phyloP scores from a whole-genome alignment of 2,113 vertebrate species.

The Tyrannus savana region DNA sequence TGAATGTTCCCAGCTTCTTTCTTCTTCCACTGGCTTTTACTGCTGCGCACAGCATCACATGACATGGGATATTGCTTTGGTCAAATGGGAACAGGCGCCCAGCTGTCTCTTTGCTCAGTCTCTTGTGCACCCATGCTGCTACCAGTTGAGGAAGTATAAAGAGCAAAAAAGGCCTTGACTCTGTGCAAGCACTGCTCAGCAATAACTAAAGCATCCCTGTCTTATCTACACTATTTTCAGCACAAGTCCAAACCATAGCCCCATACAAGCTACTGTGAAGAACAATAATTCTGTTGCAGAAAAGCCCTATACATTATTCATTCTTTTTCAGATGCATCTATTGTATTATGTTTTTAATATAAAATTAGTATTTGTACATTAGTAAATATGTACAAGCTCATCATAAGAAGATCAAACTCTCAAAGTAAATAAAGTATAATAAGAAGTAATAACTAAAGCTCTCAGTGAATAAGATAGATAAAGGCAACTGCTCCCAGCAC shows the following conservation, averaged over 20 bases:
- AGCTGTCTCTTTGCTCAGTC: background rate
- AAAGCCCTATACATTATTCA: background rate
- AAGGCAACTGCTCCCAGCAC: background rate
- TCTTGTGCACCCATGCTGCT: too few relatives aligned
- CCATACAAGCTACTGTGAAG: background rate
- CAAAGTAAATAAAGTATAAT: background rate
- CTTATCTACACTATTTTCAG: background rate
- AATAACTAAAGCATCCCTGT: background rate
- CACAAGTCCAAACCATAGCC: background rate
- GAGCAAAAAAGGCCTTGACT: background rate
- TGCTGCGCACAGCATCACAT: background rate
- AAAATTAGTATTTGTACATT: background rate
- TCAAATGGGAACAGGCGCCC: background rate
- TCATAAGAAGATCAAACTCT: background rate
- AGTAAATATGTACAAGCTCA: background rate
- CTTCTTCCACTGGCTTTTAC: background rate
- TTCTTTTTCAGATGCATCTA: background rate
- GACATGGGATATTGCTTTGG: background rate
- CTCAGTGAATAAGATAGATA: background rate
- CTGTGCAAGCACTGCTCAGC: background rate
- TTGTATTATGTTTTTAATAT: background rate
- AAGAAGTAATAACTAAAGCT: background rate
- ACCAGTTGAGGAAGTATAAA: fast-evolving
- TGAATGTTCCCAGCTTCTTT: fast-evolving
- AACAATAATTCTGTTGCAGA: background rate